A percentile compares a stretch with the other conserved stretches of the same genome.
phyloP scores from a whole-genome alignment of 2,113 vertebrate species.

The Beaufortia kweichowensis region DNA sequence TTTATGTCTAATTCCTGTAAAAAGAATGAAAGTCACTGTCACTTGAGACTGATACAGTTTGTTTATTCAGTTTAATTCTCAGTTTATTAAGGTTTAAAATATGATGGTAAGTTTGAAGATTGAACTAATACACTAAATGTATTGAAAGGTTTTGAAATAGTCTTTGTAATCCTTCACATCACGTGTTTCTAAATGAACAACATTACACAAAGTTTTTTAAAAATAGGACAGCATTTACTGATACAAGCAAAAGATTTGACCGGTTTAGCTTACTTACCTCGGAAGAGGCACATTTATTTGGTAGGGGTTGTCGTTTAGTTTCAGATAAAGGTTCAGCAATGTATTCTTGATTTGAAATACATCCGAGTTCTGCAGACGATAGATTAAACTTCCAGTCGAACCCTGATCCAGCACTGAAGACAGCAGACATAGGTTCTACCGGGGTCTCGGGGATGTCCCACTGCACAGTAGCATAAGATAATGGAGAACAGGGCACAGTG shows the following conservation, averaged over 20 bases:
- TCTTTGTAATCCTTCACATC: no score
- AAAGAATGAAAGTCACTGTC: not conserved
- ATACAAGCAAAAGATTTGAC: conserved; percentile 37
- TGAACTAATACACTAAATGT: not conserved
- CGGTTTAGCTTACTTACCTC: conserved; percentile 59
- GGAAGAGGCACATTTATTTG: conserved; percentile 33
- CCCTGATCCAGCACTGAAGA: conserved; percentile 26
- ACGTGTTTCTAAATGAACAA: not conserved
- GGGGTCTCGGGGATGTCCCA: conserved; percentile 66
- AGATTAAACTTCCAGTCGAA: conserved; percentile 42
- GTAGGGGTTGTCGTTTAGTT: not conserved
- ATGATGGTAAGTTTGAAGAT: not conserved
- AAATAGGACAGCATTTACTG: not conserved
- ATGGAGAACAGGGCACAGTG: conserved; percentile 45
- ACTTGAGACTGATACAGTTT: not conserved
- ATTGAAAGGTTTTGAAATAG: not conserved
- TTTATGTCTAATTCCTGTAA: conserved; percentile 6
- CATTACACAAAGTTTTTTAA: not conserved
- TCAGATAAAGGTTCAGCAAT: conserved; percentile 1
- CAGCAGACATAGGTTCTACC: conserved; percentile 34
- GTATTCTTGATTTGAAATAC: conserved; percentile 8
- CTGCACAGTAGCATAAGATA: conserved; percentile 68
- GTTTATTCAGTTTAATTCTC: not conserved
- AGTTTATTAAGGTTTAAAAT: not conserved
- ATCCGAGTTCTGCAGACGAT: not conserved